phyloP scores from a whole-genome alignment of 2,113 vertebrate genomes.

The Ammodytes marinus region DNA sequence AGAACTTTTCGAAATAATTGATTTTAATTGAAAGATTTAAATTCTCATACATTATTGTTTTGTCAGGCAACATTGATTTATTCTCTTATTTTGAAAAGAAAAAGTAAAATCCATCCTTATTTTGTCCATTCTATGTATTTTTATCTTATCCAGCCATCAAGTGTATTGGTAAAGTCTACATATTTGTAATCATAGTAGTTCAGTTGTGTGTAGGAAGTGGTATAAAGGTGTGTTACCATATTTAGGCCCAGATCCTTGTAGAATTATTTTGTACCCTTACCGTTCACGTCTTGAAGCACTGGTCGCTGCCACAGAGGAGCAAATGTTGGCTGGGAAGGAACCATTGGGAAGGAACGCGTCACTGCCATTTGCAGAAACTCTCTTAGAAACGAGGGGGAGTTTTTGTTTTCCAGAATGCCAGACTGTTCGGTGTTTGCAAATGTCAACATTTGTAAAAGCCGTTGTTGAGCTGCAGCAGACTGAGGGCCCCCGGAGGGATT shows the following conservation, averaged over 20 bases:
- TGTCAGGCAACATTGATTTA: not conserved
- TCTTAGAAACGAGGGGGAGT: constrained; percentile 45
- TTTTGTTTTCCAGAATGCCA: constrained; percentile 79
- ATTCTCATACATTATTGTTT: not conserved
- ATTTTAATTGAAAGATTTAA: not conserved
- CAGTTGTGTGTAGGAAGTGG: not conserved
- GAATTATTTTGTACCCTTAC: not conserved
- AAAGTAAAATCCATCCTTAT: not conserved
- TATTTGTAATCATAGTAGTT: not conserved
- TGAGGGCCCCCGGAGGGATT: constrained; percentile 82
- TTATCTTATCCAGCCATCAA: not conserved
- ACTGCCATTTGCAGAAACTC: constrained; percentile 49
- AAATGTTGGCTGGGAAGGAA: constrained; percentile 11
- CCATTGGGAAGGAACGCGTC: not conserved
- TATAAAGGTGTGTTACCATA: not conserved
- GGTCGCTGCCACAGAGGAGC: constrained; percentile 5
- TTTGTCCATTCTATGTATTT: not conserved
- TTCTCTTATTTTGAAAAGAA: not conserved
- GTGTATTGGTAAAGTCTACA: not conserved
- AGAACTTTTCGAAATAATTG: not conserved
- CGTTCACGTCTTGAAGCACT: not conserved
- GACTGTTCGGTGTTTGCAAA: constrained; percentile 80
- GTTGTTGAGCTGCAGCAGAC: constrained; percentile 77
- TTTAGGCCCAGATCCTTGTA: not conserved
- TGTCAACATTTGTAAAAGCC: constrained; percentile 84